Percentiles rank a stretch among this genome's conserved stretches.
phyloP scores from a whole-genome alignment of 2,113 vertebrate genomes.

The Desmodus rotundus region DNA sequence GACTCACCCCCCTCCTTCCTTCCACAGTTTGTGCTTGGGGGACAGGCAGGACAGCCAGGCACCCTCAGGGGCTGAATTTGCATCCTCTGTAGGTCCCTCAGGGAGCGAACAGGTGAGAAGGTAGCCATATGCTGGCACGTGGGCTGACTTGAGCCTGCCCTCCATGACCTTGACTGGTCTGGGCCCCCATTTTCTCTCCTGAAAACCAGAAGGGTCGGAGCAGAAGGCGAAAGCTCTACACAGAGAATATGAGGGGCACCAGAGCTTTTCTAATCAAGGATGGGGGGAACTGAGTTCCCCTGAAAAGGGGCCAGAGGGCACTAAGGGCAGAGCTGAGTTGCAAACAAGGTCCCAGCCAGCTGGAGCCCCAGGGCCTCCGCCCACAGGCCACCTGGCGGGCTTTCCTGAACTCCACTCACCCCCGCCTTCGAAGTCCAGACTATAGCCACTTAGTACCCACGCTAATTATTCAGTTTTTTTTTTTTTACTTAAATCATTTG shows the following conservation, averaged over 20 bases:
- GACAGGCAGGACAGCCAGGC: background rate
- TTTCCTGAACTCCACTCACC: no score
- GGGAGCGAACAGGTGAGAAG: background rate
- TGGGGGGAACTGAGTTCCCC: background rate
- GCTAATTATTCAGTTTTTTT: no score
- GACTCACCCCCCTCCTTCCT: background rate
- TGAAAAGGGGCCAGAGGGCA: background rate
- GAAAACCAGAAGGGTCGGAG: background rate
- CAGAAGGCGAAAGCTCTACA: background rate
- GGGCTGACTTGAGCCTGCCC: background rate
- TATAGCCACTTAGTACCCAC: no score
- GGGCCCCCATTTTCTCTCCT: background rate
- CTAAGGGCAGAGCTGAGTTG: no score
- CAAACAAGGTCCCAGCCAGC: no score
- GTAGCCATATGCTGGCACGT: background rate
- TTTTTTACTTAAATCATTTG: no score
- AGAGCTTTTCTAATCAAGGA: background rate
- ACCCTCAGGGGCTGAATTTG: background rate
- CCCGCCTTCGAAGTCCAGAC: no score
- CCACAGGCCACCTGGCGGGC: no score
- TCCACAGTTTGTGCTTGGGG: background rate
- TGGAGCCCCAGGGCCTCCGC: no score
- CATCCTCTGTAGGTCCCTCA: background rate
- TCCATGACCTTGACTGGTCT: background rate
- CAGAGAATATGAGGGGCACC: background rate